These are phyloP conservation scores for Falco columbarius DNA, from an alignment of 2,797 vertebrate genomes.

Conservation along the genomic window DNA sequence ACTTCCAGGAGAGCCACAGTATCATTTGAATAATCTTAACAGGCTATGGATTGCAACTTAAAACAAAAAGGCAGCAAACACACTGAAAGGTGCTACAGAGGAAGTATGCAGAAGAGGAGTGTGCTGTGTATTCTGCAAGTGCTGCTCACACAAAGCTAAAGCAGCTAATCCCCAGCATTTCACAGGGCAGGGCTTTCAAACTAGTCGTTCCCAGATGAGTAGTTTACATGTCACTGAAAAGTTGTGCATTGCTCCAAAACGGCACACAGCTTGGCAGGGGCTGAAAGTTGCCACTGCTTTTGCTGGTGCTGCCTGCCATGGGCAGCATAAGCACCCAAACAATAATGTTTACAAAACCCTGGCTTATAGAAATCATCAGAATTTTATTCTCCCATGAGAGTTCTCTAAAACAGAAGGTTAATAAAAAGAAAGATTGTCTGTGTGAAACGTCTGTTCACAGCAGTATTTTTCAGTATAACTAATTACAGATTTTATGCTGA, in stretches of 20 bases:
- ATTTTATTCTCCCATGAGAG: background rate
- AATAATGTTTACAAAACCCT: background rate
- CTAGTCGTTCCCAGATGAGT: background rate
- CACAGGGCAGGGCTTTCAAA: background rate
- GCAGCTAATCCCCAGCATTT: background rate
- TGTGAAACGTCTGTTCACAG: background rate
- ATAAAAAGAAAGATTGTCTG: background rate
- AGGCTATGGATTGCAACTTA: background rate
- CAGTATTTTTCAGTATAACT: background rate
- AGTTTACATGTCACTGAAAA: background rate
- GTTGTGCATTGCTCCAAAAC: background rate
- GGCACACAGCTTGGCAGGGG: background rate
- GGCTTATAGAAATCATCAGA: background rate
- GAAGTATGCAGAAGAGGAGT: fast-evolving
- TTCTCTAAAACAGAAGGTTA: background rate
- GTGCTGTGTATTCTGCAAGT: background rate
- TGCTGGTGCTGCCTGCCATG: background rate
- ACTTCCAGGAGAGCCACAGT: background rate
- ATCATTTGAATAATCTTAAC: background rate
- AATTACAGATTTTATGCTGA: background rate
- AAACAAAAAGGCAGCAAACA: background rate
- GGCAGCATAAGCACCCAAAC: background rate
- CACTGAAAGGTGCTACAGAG: fast-evolving
- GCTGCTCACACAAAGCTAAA: background rate
- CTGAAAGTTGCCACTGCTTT: background rate